Evolutionary conservation across 1,140 invertebrate genomes (phyloP), one percentile per base, ranked within the genome.

Genomic region (Temnothorax curvispinosus): DNA sequence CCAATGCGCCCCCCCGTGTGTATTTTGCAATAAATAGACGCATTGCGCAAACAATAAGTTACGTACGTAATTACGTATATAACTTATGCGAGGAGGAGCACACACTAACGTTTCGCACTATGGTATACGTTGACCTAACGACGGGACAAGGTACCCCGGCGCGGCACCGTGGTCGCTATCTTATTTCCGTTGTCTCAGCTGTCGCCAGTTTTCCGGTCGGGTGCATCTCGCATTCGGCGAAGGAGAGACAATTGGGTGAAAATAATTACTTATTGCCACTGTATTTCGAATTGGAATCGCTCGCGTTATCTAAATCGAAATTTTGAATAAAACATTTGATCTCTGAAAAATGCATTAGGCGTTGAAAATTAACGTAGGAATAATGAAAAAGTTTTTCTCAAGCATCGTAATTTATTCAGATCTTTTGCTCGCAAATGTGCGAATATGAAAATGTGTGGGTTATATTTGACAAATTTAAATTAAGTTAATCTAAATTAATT

Each of bases 111-210:
- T 75, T 27, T 62, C 18, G 41, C 54, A 11, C 27, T 47, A n/a
- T 47, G 41, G 41, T 84, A 74, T 84, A 74, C 54, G 32, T 74
- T 74, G 69, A 75, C 71, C 54, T 75, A 84, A 74, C 52, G 65
- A 60, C 38, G 54, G 54, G 80, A 60, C 80, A 75, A 74, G 54
- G n/a, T 56, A 58, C 35, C 50, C 27, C 27, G 27, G 27, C 27
- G 27, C 27, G 6, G 15, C 86, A 0, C 27, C 27, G 74, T 85
- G 54, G 72, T 64, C 77, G 89, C 67, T 72, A 78, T 91, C 86
- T 91, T 89, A 81, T 87, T 92, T 92, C 92, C 92, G 90, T 84
- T 77, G 69, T 81, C 90, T 92, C 92, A 93, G 91, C 91, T 93
- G 91, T 75, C 87, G 82, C 76, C 90, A 77, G 77, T 89, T 35